These are phyloP conservation scores for Xiphophorus maculatus DNA, from an alignment of 2,113 vertebrate genomes.

Conservation along the genomic window DNA sequence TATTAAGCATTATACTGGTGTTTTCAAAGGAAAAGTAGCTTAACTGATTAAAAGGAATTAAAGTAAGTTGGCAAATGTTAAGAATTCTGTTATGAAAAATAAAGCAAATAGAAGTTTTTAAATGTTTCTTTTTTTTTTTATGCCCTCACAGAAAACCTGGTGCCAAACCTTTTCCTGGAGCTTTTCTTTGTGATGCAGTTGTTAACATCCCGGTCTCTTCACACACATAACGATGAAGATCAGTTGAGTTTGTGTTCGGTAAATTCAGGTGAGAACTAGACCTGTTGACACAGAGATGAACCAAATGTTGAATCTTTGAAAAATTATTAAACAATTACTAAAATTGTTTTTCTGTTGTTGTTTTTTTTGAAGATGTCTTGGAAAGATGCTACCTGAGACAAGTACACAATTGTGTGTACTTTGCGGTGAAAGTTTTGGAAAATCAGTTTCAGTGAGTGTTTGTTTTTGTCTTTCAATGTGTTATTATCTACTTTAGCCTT, in stretches of 20 bases:
- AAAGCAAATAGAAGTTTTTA: neutral
- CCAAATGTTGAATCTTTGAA: neutral
- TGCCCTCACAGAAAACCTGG: slow-evolving; percentile 87
- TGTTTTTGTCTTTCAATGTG: neutral
- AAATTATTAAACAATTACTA: neutral
- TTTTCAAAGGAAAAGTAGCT: neutral
- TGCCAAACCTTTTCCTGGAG: slow-evolving; percentile 96
- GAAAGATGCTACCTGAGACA: slow-evolving; percentile 85
- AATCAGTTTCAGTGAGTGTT: slow-evolving; percentile 91
- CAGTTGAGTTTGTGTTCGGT: slow-evolving; percentile 41
- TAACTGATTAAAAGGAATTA: too few species aligned
- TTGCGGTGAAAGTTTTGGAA: slow-evolving; percentile 92
- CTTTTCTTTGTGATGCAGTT: slow-evolving; percentile 96
- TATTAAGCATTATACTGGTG: neutral
- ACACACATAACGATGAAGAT: slow-evolving; percentile 52
- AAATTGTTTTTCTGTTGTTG: too few species aligned
- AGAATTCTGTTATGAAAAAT: neutral
- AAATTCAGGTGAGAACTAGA: slow-evolving; percentile 55
- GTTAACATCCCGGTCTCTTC: slow-evolving; percentile 85
- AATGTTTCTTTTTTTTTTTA: neutral
- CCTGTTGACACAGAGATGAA: neutral
- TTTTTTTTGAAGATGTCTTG: slow-evolving; percentile 79
- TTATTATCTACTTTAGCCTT: neutral
- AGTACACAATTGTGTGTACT: slow-evolving; percentile 96
- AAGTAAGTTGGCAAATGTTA: too few species aligned